Conservation (phyloP, 1,140 invertebrate genomes). For the Mactra quadrangularis region DNA sequence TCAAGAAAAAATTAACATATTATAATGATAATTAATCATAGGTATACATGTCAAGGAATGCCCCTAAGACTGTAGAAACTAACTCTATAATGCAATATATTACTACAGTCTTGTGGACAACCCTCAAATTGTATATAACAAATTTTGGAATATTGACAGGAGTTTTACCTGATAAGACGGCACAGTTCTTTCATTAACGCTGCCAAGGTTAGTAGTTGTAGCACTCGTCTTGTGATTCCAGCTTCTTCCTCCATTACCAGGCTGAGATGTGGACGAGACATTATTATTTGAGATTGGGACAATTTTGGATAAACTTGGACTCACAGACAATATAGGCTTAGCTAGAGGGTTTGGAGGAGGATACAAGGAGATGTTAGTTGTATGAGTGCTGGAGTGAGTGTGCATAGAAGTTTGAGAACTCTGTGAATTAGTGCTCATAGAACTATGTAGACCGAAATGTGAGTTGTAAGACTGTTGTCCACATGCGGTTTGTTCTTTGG, state of each 20-base stretch:
- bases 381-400: conserved; percentile 47
- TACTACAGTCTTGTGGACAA: too few species aligned
- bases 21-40: too few species aligned
- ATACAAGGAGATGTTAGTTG: conserved; percentile 58
- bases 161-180: conserved; percentile 69
- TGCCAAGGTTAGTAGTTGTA: conserved; percentile 56
- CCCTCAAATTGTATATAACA: too few species aligned
- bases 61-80: too few species aligned
- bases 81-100: too few species aligned
- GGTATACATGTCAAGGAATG: too few species aligned
- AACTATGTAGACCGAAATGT: conserved; percentile 13
- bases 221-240: conserved; percentile 63
- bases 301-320: conserved; percentile 35
- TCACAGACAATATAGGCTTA: conserved; percentile 49
- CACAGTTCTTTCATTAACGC: conserved; percentile 67
- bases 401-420: conserved; percentile 38
- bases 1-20: too few species aligned
- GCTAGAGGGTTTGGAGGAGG: conserved; percentile 61
- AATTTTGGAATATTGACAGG: too few species aligned
- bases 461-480: background rate
- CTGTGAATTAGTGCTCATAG: conserved; percentile 7
- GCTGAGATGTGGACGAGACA: conserved; percentile 67
- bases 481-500: background rate
- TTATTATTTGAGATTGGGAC: conserved; percentile 57
- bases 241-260: conserved; percentile 49